phyloP scores from a whole-genome alignment of 2,113 vertebrate species.

The Oreochromis niloticus region DNA sequence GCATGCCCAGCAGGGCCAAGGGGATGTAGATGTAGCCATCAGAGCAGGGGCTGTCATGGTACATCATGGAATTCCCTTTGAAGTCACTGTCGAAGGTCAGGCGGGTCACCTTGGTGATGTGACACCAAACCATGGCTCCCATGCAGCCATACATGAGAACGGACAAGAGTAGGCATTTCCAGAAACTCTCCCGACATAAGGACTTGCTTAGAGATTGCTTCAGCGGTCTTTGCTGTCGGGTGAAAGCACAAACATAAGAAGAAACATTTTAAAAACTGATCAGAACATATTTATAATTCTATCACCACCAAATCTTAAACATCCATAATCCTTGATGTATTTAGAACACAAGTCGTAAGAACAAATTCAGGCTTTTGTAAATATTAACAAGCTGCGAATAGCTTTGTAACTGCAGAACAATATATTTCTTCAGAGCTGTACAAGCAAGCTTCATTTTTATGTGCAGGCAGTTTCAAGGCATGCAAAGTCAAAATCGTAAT shows the following conservation, averaged over 20 bases:
- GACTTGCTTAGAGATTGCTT: conserved; percentile 76
- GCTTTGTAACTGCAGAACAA: not conserved
- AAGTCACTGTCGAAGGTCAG: conserved; percentile 74
- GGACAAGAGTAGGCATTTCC: conserved; percentile 85
- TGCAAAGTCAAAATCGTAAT: not conserved
- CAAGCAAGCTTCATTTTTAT: not conserved
- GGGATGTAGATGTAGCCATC: conserved; percentile 88
- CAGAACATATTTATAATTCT: not conserved
- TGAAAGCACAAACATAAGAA: conserved; percentile 9
- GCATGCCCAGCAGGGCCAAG: conserved; percentile 81
- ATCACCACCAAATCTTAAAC: not conserved
- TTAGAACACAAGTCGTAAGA: not conserved
- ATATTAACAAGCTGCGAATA: not conserved
- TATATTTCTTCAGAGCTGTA: not conserved
- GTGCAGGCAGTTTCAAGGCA: not conserved
- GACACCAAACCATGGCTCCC: conserved; percentile 82
- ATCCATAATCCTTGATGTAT: not conserved
- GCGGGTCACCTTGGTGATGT: conserved; percentile 80
- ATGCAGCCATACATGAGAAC: conserved; percentile 83
- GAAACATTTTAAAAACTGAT: not conserved
- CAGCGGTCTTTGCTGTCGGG: conserved; percentile 76
- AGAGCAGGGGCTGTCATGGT: conserved; percentile 84
- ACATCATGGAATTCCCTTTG: conserved; percentile 76
- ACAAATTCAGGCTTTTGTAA: not conserved
- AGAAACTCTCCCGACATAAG: conserved; percentile 84